Evolutionary conservation across 1,140 invertebrate genomes (phyloP), one percentile per base, ranked within the genome.

Genomic region (Halesus radiatus): DNA sequence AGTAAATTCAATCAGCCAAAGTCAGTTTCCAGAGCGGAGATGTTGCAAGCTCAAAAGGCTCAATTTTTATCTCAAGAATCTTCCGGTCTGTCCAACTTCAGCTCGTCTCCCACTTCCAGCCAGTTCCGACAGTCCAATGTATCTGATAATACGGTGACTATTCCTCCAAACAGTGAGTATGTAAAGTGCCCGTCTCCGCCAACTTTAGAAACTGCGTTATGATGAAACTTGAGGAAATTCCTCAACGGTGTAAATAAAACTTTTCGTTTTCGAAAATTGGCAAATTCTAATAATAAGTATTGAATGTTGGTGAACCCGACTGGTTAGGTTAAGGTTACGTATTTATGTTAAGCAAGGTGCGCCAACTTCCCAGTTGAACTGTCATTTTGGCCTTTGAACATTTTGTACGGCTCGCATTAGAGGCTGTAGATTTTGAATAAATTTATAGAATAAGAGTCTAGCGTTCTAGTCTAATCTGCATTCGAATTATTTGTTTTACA

Each of bases 151-250:
- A 5, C 62, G n/a, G 45, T 53, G 66, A 78, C 76, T 66, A 23
- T 54, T 53, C 86, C 86, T 53, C 85, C 86, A 32, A 80, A 84
- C 45, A 85, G 88, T 32, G 37, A 82, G 23, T 8, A 23, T 13
- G 10, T 7, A 1, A 79, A 80, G 60, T 80, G 76, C 37, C 79
- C 80, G 13, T 87, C 87, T 20, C 90, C 90, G 18, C 88, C 88
- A 56, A 91, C 91, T 23, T 86, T 92, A 85, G 91, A 92, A 88
- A 92, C 91, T 64, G 90, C 91, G 68, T 92, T 92, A 91, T 92
- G 90, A 90, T 90, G 78, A 77, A 68, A 74, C 54, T 16, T 74
- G 7, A 50, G 23, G 22, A 56, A 68, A 18, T 68, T 77, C 29
- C 5, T n/a, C 53, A 66, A 53, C 37, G 66, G 50, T 37, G 62